Percentiles rank a stretch among this genome's conserved stretches.
Evolutionary conservation across 2,888 invertebrate genomes (phyloP).

Genomic region (Tenodera sinensis): DNA sequence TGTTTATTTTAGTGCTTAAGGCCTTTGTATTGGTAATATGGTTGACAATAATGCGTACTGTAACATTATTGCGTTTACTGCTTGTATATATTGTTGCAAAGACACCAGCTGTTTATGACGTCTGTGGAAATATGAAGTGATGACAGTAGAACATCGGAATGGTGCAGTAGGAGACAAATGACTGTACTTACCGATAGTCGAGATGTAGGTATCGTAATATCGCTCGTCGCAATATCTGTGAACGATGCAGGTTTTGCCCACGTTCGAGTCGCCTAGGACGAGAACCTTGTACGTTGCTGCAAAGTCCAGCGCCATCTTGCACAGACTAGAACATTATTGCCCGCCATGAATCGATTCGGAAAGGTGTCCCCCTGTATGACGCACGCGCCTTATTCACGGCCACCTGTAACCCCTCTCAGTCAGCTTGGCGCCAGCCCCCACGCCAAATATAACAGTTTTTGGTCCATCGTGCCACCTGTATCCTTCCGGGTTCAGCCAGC

Average conservation of each 20-base stretch:
- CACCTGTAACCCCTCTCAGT: conserved; percentile 5
- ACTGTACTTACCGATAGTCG: conserved; percentile 73
- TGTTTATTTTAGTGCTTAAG: too few species aligned
- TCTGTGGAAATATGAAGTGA: not conserved
- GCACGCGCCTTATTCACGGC: not conserved
- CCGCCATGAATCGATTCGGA: not conserved
- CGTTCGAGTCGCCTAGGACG: conserved; percentile 84
- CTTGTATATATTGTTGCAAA: not conserved
- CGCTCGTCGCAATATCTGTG: conserved; percentile 86
- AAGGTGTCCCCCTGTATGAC: not conserved
- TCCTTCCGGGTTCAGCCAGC: conserved; percentile 8
- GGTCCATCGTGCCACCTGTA: conserved; percentile 1
- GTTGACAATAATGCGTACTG: too few species aligned
- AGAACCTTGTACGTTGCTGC: conserved; percentile 83
- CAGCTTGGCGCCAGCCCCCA: not conserved
- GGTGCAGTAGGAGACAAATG: not conserved
- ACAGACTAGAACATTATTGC: not conserved
- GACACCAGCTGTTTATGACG: not conserved
- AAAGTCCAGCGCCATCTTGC: conserved; percentile 74
- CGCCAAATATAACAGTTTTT: not conserved
- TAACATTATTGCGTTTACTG: too few species aligned
- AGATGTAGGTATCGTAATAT: conserved; percentile 87
- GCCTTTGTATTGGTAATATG: too few species aligned
- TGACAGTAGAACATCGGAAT: not conserved
- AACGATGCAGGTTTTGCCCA: conserved; percentile 86